phyloP scores from a whole-genome alignment of 1,140 invertebrate genomes.

The Drosophila murphyi region DNA sequence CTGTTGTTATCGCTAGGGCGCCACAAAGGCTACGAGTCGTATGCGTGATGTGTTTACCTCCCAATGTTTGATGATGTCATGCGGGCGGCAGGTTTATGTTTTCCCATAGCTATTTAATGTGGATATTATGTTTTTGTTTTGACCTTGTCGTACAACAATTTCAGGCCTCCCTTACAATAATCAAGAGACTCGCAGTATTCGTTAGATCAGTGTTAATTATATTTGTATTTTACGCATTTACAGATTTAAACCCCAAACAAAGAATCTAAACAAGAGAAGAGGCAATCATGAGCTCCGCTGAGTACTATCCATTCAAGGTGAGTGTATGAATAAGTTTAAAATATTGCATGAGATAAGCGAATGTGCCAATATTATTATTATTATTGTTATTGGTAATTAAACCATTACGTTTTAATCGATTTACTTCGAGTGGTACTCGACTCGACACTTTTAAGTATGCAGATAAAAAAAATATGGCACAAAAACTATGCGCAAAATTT shows the following conservation, averaged over 20 bases:
- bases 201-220: constrained; percentile 45
- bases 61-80: constrained; percentile 61
- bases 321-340: constrained; percentile 20
- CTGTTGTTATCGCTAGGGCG: constrained; percentile 22
- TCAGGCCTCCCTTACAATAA: background rate
- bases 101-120: constrained; percentile 14
- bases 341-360: constrained; percentile 1
- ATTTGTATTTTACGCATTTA: constrained; percentile 47
- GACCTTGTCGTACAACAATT: constrained; percentile 38
- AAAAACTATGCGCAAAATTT: background rate
- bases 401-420: constrained; percentile 4
- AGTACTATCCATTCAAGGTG: constrained; percentile 85
- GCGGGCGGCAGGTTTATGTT: constrained; percentile 33
- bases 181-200: constrained; percentile 19
- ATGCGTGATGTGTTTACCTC: constrained; percentile 51
- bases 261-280: constrained; percentile 37
- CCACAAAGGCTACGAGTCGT: constrained; percentile 57
- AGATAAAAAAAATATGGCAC: background rate
- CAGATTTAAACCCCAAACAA: constrained; percentile 61
- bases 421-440: constrained; percentile 11
- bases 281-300: constrained; percentile 82
- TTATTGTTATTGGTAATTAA: constrained; percentile 12
- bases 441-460: background rate
- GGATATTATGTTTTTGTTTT: background rate
- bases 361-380: background rate